Evolutionary conservation across 2,888 invertebrate genomes (phyloP).

Genomic region (Bembecia ichneumoniformis): DNA sequence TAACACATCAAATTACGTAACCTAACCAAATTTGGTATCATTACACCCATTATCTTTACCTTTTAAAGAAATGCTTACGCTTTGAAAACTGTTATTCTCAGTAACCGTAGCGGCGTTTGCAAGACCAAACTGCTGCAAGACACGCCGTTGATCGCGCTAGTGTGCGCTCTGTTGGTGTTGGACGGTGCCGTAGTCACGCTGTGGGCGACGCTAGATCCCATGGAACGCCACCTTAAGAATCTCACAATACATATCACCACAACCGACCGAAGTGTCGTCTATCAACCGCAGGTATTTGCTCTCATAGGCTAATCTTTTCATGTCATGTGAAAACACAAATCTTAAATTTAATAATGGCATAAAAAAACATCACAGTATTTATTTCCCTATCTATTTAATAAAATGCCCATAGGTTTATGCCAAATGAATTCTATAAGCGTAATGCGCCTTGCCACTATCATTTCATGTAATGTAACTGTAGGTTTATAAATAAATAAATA

Average conservation of each 20-base stretch:
- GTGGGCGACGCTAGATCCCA: constrained; percentile 90
- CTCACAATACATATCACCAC: constrained; percentile 84
- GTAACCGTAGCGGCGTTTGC: constrained; percentile 85
- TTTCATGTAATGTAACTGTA: too few species aligned
- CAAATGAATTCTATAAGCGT: too few species aligned
- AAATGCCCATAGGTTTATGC: too few species aligned
- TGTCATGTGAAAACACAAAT: neutral
- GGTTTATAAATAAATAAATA: too few species aligned
- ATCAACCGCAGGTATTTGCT: constrained; percentile 84
- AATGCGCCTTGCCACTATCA: too few species aligned
- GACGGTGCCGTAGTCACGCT: constrained; percentile 87
- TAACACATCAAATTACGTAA: too few species aligned
- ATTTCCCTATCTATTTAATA: too few species aligned
- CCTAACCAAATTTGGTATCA: too few species aligned
- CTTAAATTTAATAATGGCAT: too few species aligned
- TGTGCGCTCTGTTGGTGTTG: constrained; percentile 84
- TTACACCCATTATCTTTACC: too few species aligned
- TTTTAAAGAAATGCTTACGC: neutral
- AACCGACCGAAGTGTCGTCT: constrained; percentile 84
- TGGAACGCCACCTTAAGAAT: constrained; percentile 87
- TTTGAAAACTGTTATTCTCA: constrained; percentile 16
- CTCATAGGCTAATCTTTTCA: neutral
- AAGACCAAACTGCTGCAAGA: constrained; percentile 93
- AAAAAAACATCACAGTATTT: too few species aligned
- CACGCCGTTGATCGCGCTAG: constrained; percentile 87